Evolutionary conservation across 2,113 vertebrate species (phyloP).

Genomic region (Hemiscyllium ocellatum): DNA sequence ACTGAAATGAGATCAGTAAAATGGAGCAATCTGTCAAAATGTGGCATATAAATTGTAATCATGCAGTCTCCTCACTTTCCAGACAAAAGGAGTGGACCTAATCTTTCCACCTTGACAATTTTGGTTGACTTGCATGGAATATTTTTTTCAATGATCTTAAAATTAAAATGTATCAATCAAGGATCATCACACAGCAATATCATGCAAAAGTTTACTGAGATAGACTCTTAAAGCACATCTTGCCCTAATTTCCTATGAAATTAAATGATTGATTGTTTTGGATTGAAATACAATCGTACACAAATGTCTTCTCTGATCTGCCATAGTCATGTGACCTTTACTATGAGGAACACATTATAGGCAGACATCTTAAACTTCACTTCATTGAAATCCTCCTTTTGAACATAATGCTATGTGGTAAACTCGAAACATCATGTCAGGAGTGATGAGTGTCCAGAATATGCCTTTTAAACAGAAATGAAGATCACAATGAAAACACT

Average conservation of each 20-base stretch:
- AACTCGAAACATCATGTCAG: too few species aligned
- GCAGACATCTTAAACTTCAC: too few species aligned
- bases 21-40: slow-evolving; percentile 41
- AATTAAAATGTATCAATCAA: neutral
- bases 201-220: neutral
- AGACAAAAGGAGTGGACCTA: slow-evolving; percentile 20
- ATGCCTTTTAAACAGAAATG: too few species aligned
- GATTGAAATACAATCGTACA: too few species aligned
- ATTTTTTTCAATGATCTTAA: slow-evolving; percentile 39
- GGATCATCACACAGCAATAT: neutral
- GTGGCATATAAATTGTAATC: slow-evolving; percentile 29
- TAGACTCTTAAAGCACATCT: neutral
- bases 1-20: slow-evolving; percentile 42
- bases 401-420: too few species aligned
- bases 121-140: slow-evolving; percentile 6
- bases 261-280: neutral
- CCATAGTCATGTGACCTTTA: too few species aligned
- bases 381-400: too few species aligned
- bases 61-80: slow-evolving; percentile 39
- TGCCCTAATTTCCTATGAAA: neutral
- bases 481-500: too few species aligned
- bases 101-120: slow-evolving; percentile 35
- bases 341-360: too few species aligned
- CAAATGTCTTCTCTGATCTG: too few species aligned
- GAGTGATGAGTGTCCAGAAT: too few species aligned